Base-by-base conservation (phyloP, 2,113 vertebrate genomes). In the Craseonycteris thonglongyai region DNA sequence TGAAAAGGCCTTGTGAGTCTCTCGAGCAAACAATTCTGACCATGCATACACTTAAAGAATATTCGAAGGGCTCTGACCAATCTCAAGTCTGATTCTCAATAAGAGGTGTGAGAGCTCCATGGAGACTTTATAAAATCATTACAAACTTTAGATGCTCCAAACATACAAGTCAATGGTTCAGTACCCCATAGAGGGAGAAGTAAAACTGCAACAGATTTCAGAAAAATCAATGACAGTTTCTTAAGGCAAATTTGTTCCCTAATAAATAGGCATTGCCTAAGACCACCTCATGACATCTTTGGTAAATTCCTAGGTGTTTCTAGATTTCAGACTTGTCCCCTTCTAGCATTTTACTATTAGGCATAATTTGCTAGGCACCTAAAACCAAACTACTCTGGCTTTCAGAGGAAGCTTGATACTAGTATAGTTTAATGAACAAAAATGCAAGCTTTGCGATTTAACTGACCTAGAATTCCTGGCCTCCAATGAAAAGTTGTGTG, bases 351-450 rank as follows among this genome's bases (percentile, higher is more conserved):
- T 94, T 76, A 47, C n/a, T 90, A 18, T 81, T 68, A 74, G 93
- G 80, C 80, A 88, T 96, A 95, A 80, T 82, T 96, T 45, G 0
- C 15, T 94, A 96, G 92, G 95, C 93, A 85, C 59, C 76, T 97
- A 83, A 56, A 84, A 45, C 3, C 1, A 54, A 78, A 58, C 6
- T 15, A 72, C 38, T 79, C 28, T 88, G 42, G 58, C 63, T 87
- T 92, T 82, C 33, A 15, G 59, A 7, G 40, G 45, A 61, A 85
- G 10, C n/a, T 47, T 65, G 10, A 84, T 63, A 26, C 28, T 13
- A 35, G 13, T 54, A 84, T 38, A 66, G 26, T 45, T 54, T 85
- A 85, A 71, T 81, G 30, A 88, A 40, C 40, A 22, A 42, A 2
- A 91, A 13, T 38, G 61, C 0, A 13, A 28, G 1, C 38, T 94